These are phyloP conservation scores for Diplolepis rosae DNA, from an alignment of 2,888 invertebrate genomes.

Conservation along the genomic window DNA sequence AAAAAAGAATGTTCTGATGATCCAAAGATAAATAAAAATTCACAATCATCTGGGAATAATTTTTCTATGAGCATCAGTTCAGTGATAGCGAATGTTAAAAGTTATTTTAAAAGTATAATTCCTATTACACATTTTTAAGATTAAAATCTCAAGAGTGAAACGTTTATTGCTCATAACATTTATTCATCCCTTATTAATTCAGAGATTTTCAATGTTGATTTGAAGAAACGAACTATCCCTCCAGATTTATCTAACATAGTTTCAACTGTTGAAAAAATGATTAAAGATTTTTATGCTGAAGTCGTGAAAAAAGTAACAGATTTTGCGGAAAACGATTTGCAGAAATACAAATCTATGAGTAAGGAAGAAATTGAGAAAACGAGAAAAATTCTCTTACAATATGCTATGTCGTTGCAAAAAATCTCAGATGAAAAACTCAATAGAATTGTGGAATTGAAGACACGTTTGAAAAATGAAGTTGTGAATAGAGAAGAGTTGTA, in stretches of 20 bases:
- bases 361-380: slow-evolving; percentile 2
- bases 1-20: background rate
- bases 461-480: background rate
- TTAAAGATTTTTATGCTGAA: background rate
- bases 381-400: slow-evolving; percentile 9
- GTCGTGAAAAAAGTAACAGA: background rate
- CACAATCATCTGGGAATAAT: background rate
- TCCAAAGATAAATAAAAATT: background rate
- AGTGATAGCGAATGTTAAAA: background rate
- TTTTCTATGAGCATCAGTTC: background rate
- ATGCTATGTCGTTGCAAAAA: background rate
- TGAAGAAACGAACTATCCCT: background rate
- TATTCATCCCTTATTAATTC: background rate
- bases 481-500: background rate
- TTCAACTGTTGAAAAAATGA: background rate
- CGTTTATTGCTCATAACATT: background rate
- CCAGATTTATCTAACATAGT: background rate
- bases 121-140: background rate
- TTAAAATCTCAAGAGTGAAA: background rate
- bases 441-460: background rate
- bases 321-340: background rate
- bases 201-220: background rate
- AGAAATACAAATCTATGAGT: background rate
- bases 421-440: slow-evolving; percentile 9
- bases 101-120: background rate